Evolutionary conservation across 1,140 invertebrate species (phyloP).

Genomic region (Oedothorax gibbosus): DNA sequence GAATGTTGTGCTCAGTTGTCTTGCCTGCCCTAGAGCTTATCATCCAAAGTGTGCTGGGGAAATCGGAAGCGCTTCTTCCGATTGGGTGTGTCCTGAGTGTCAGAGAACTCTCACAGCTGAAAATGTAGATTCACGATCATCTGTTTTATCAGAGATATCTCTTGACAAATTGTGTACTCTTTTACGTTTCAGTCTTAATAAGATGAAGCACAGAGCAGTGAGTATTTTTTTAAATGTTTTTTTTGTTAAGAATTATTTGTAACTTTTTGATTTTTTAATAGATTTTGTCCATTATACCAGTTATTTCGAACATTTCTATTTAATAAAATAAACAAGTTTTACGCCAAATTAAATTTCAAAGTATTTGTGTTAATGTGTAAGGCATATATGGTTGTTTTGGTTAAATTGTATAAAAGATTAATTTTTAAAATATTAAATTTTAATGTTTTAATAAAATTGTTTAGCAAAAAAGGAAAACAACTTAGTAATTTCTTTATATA

Average conservation of each 20-base stretch:
- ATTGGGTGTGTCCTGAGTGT: conserved; percentile 92
- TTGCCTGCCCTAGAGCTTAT: conserved; percentile 86
- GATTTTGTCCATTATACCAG: too few relatives aligned
- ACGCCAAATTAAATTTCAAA: too few relatives aligned
- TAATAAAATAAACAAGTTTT: too few relatives aligned
- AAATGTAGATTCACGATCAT: conserved; percentile 78
- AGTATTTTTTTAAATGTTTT: conserved; percentile 63
- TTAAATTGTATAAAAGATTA: too few relatives aligned
- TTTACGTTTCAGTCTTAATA: conserved; percentile 79
- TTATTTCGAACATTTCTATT: too few relatives aligned
- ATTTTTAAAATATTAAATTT: too few relatives aligned
- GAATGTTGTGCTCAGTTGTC: conserved; percentile 76
- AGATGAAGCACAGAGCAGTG: conserved; percentile 82
- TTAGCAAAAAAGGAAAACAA: too few relatives aligned
- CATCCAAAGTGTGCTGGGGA: conserved; percentile 78
- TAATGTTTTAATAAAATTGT: too few relatives aligned
- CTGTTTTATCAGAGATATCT: conserved; percentile 78
- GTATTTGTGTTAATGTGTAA: too few relatives aligned
- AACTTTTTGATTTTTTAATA: too few relatives aligned
- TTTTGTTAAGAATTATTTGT: conserved; percentile 2
- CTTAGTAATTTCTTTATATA: too few relatives aligned
- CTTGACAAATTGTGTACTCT: conserved; percentile 80
- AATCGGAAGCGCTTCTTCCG: conserved; percentile 70
- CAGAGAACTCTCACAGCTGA: conserved; percentile 81
- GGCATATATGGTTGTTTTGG: too few relatives aligned